phyloP scores from a whole-genome alignment of 1,140 invertebrate species.

The Saccostrea glomerata region DNA sequence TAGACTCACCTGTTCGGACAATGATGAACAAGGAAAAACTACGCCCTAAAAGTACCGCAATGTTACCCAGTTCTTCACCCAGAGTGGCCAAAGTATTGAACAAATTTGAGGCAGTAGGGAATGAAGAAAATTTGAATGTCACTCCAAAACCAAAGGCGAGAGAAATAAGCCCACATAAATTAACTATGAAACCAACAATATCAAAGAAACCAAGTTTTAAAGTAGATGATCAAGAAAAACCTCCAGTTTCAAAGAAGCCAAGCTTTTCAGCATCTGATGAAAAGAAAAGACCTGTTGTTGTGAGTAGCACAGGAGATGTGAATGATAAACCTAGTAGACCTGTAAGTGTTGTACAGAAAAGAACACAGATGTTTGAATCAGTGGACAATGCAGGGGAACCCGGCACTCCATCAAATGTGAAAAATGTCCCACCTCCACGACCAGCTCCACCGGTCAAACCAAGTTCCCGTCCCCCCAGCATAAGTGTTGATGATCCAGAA shows the following conservation, averaged over 20 bases:
- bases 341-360: conserved; percentile 9
- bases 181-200: conserved; percentile 13
- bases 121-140: not conserved
- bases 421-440: conserved; percentile 21
- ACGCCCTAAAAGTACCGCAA: conserved; percentile 40
- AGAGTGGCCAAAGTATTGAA: conserved; percentile 5
- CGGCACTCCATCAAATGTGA: not conserved
- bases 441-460: conserved; percentile 59
- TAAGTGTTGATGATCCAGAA: conserved; percentile 39
- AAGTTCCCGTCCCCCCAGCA: conserved; percentile 52
- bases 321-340: conserved; percentile 34
- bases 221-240: conserved; percentile 24
- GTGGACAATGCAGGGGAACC: conserved; percentile 7
- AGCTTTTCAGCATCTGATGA: conserved; percentile 34
- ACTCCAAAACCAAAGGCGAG: not conserved
- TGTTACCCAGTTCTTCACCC: not conserved
- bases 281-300: conserved; percentile 1
- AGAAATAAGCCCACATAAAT: conserved; percentile 35
- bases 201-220: conserved; percentile 35
- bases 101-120: conserved; percentile 24
- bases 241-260: conserved; percentile 8
- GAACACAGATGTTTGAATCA: conserved; percentile 64
- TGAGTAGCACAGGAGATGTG: conserved; percentile 40
- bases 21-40: conserved; percentile 28
- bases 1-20: not conserved